Evolutionary conservation across 2,888 invertebrate genomes (phyloP).

Genomic region (Dinocampus coccinellae): DNA sequence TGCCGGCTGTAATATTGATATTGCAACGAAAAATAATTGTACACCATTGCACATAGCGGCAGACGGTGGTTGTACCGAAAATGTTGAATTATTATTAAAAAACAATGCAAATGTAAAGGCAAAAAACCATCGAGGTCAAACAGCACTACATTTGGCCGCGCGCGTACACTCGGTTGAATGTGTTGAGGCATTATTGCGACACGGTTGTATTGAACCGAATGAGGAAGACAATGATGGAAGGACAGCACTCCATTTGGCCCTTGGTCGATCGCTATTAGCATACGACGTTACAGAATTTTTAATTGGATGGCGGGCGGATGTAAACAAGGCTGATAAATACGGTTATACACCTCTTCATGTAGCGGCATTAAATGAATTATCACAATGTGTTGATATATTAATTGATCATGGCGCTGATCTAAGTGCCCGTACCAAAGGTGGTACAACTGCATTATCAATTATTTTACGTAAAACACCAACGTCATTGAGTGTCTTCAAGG

Average conservation of each 20-base stretch:
- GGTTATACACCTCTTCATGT: slow-evolving; percentile 89
- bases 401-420: slow-evolving; percentile 90
- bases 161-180: slow-evolving; percentile 85
- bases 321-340: slow-evolving; percentile 87
- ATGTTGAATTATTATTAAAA: slow-evolving; percentile 80
- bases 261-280: slow-evolving; percentile 85
- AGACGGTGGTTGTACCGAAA: slow-evolving; percentile 87
- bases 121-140: slow-evolving; percentile 84
- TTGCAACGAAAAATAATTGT: slow-evolving; percentile 81
- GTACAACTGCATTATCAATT: slow-evolving; percentile 87
- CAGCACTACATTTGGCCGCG: slow-evolving; percentile 87
- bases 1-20: slow-evolving; percentile 79
- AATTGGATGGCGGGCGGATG: slow-evolving; percentile 84
- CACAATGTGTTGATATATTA: slow-evolving; percentile 86
- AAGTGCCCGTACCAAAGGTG: slow-evolving; percentile 89
- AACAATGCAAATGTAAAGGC: slow-evolving; percentile 83
- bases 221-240: slow-evolving; percentile 85
- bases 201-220: slow-evolving; percentile 84
- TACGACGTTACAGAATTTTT: slow-evolving; percentile 85
- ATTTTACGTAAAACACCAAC: slow-evolving; percentile 90
- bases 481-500: slow-evolving; percentile 84
- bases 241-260: slow-evolving; percentile 86
- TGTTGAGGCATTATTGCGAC: slow-evolving; percentile 81
- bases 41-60: slow-evolving; percentile 89
- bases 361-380: slow-evolving; percentile 87